A percentile compares a stretch with the other conserved stretches of the same genome.
Evolutionary conservation across 2,113 vertebrate species (phyloP).

Genomic region (Tachysurus vachellii): DNA sequence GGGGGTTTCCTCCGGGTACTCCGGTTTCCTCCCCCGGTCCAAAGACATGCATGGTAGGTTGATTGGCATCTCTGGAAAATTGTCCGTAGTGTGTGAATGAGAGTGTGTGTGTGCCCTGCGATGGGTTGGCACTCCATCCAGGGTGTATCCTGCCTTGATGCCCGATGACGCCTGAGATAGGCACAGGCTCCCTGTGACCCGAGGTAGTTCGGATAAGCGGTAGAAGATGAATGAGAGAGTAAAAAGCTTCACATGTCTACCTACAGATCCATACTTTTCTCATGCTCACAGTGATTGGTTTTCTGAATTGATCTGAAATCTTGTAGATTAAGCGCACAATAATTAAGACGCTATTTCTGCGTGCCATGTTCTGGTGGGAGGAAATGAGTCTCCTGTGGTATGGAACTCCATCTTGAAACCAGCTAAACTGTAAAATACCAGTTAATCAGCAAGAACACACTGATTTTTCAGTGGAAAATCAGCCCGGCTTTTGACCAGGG

Average conservation of each 20-base stretch:
- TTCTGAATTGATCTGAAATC: slow-evolving; percentile 5
- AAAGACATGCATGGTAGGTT: too few relatives aligned
- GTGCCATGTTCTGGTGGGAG: neutral
- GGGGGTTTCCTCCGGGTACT: too few relatives aligned
- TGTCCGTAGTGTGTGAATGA: too few relatives aligned
- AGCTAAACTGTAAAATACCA: neutral
- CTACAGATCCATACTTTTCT: slow-evolving; percentile 20
- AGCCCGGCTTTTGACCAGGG: neutral
- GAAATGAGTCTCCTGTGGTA: neutral
- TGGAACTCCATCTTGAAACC: neutral
- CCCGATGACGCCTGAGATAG: too few relatives aligned
- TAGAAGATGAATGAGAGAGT: too few relatives aligned
- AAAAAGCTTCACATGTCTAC: neutral
- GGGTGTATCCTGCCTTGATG: too few relatives aligned
- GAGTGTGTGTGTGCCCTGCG: too few relatives aligned
- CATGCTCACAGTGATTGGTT: slow-evolving; percentile 11
- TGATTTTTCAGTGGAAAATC: neutral
- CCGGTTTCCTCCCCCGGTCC: too few relatives aligned
- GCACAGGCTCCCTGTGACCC: too few relatives aligned
- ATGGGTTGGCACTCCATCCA: too few relatives aligned
- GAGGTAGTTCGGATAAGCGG: too few relatives aligned
- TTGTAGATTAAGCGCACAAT: slow-evolving; percentile 3
- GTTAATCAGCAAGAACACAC: neutral
- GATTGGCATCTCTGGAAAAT: too few relatives aligned
- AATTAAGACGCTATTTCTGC: slow-evolving; percentile 19